Percentiles rank a stretch among this genome's conserved stretches.
phyloP scores from a whole-genome alignment of 2,797 vertebrate genomes.

The Vespertilio murinus region DNA sequence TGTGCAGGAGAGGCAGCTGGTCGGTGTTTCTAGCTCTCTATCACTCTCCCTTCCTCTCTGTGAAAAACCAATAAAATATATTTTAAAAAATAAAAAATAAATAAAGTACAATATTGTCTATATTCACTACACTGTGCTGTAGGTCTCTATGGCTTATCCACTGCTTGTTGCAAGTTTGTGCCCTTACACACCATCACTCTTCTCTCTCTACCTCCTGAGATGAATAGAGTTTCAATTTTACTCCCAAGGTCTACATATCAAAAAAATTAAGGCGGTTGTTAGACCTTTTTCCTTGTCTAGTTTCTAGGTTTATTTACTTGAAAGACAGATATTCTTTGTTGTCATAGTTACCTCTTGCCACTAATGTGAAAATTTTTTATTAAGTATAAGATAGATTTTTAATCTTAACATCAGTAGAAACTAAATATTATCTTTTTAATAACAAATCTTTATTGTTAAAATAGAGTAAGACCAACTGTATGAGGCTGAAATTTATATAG shows the following conservation, averaged over 20 bases:
- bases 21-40: no score
- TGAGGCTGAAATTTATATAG: background rate
- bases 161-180: background rate
- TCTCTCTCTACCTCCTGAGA: background rate
- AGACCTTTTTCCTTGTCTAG: background rate
- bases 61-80: no score
- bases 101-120: background rate
- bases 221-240: slow-evolving; percentile 18
- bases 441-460: slow-evolving; percentile 7
- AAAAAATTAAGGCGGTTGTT: background rate
- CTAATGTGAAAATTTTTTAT: background rate
- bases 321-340: background rate
- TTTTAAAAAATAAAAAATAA: no score
- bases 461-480: background rate
- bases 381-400: background rate
- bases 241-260: background rate
- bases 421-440: background rate
- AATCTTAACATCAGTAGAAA: slow-evolving; percentile 2
- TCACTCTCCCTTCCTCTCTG: no score
- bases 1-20: no score
- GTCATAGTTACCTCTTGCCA: background rate
- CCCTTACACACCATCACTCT: background rate
- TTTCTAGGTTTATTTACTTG: background rate
- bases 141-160: background rate
- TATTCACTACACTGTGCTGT: background rate